A percentile compares a stretch with the other conserved stretches of the same genome.
phyloP scores from a whole-genome alignment of 1,140 invertebrate species.

The Globodera ellingtonae region DNA sequence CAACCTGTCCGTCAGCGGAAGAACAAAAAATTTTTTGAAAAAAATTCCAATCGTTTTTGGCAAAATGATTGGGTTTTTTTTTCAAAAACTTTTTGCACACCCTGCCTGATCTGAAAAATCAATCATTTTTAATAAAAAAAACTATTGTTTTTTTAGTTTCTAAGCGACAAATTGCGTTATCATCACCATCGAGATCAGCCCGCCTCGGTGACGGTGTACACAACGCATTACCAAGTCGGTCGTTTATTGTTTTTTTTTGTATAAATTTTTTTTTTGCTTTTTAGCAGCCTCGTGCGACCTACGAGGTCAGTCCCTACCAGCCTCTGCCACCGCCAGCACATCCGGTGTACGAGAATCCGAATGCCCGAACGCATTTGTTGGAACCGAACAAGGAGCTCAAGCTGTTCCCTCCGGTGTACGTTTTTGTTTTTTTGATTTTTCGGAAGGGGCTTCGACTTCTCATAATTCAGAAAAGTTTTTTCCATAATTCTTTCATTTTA shows the following conservation, averaged over 20 bases:
- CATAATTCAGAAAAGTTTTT: too few species aligned
- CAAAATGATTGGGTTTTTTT: too few species aligned
- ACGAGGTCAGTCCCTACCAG: slow-evolving; percentile 63
- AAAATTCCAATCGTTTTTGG: too few species aligned
- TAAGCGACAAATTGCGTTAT: slow-evolving; percentile 53
- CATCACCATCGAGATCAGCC: slow-evolving; percentile 55
- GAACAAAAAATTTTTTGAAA: too few species aligned
- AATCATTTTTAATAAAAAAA: too few species aligned
- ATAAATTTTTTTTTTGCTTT: slow-evolving; percentile 20
- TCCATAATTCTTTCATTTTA: too few species aligned
- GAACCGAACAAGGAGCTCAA: slow-evolving; percentile 62
- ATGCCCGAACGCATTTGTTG: slow-evolving; percentile 55
- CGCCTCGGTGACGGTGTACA: slow-evolving; percentile 56
- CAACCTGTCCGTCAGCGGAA: too few species aligned
- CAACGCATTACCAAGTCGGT: slow-evolving; percentile 55
- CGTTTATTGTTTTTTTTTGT: slow-evolving; percentile 15
- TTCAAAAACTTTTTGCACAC: too few species aligned
- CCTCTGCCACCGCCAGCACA: slow-evolving; percentile 63
- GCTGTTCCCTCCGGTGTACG: slow-evolving; percentile 63
- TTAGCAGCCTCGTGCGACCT: slow-evolving; percentile 59
- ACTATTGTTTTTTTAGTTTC: slow-evolving; percentile 40
- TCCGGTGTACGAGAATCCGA: slow-evolving; percentile 58
- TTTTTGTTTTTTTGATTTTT: slow-evolving; percentile 28
- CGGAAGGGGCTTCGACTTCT: not conserved
- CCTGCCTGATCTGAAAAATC: too few species aligned